Base-by-base conservation (phyloP, 2,797 vertebrate genomes). In the Bradypus variegatus region DNA sequence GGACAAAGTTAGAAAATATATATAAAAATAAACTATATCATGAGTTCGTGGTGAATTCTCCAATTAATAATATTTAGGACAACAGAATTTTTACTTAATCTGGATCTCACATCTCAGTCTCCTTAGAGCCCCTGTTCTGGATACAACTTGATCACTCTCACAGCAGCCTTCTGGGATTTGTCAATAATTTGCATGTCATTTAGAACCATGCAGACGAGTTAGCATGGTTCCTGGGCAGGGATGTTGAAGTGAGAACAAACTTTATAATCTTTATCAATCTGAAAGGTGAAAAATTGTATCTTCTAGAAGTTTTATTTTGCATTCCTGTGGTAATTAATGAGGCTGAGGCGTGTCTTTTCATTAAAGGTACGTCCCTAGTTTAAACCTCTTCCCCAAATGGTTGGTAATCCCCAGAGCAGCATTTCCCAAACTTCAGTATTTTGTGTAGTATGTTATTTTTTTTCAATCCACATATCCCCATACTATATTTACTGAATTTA, bases 51-150 rank as follows among this genome's bases (percentile, higher is more conserved):
- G 50, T 79, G n/a, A 65, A 29, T 64, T 91, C 82, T 86, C 69
- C 53, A 67, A 48, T 73, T 58, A 21, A 58, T 77, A 76, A 55
- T 86, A 36, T 86, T 84, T 16, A 25, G 55, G 16, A 85, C 48
- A 72, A 81, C 65, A 62, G 50, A 45, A 75, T 87, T 91, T 93
- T 93, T n/a, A 84, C 65, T 85, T 89, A 70, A 36, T 90, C 60
- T 78, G 81, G 33, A 73, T 75, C 31, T 94, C 83, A 79, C 36
- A 70, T 84, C 72, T 36, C 29, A 15, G 14, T 58, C 10, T 73
- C 55, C 45, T 72, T 89, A 76, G 8, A 83, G 81, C 19, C 23
- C 62, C 53, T 38, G 12, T 93, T 80, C 76, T 92, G 86, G 62
- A n/a, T 64, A 83, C 58, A 33, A 33, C n/a, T 36, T 80, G 29